Base-by-base conservation (phyloP, 2,113 vertebrate genomes). In the Percina caprodes region DNA sequence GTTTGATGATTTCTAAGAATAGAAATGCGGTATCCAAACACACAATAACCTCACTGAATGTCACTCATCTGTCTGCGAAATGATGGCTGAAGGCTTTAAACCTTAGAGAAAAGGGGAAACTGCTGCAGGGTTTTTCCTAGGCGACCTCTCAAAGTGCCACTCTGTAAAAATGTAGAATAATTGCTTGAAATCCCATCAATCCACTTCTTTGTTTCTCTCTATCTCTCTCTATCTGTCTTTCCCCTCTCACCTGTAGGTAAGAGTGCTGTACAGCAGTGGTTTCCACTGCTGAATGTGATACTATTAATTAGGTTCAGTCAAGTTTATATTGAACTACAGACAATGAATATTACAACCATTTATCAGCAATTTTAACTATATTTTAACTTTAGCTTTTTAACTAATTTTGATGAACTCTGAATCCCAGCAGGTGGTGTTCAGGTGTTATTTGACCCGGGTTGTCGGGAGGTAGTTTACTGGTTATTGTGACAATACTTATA, bases 101-200 rank as follows among this genome's bases (percentile, higher is more conserved):
- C 77, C 72, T 73, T 24, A 24, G 35, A 73, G 59, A 59, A 78
- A 33, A 66, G 35, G 39, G 69, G 18, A 8, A 58, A 30, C 73
- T 80, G 88, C 89, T 85, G 72, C 81, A 63, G 82, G 90, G 82
- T 82, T 83, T 93, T 90, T 82, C 61, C 42, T 92, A 89, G 90
- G 84, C 89, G 91, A 94, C 92, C 90, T 92, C 88, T 92, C 84
- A 88, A 92, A n/a, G 75, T 91, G 86, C 71, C 93, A 78, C 82
- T 89, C 84, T 82, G 61, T 82, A 79, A 92, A 92, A 92, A 93
- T 93, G 87, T 90, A 86, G 93, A 93, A 94, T 82, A 46, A 89
- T 84, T 85, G 77, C 72, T 82, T 85, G 84, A 83, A 91, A 70
- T 86, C 87, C 80, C 78, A 82, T n/a, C 78, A 76, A 70, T 46